A percentile compares a stretch with the other conserved stretches of the same genome.
phyloP scores from a whole-genome alignment of 2,888 invertebrate species.

The Patella ulyssiponensis region DNA sequence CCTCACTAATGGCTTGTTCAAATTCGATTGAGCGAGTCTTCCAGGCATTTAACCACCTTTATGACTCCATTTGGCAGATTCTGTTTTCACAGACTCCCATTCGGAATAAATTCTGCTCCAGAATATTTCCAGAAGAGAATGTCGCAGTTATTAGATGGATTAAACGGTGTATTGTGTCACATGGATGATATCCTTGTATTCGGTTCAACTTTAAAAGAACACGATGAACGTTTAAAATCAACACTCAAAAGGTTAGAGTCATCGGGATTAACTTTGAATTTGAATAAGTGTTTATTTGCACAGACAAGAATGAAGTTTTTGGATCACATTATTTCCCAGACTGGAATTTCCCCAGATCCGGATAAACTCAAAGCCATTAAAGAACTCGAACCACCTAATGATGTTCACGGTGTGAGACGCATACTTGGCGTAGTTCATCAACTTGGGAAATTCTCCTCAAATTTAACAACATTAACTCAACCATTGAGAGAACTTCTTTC shows the following conservation, averaged over 20 bases:
- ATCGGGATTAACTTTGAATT: slow-evolving; percentile 32
- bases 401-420: not conserved
- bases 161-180: slow-evolving; percentile 34
- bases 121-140: slow-evolving; percentile 71
- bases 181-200: slow-evolving; percentile 40
- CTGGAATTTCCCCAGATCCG: slow-evolving; percentile 31
- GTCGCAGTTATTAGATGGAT: slow-evolving; percentile 43
- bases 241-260: slow-evolving; percentile 18
- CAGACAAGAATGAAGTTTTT: slow-evolving; percentile 28
- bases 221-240: slow-evolving; percentile 23
- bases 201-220: slow-evolving; percentile 17
- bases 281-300: slow-evolving; percentile 36
- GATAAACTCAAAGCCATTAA: not conserved
- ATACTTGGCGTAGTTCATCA: not conserved
- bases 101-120: slow-evolving; percentile 65
- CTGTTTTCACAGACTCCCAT: slow-evolving; percentile 40
- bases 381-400: not conserved
- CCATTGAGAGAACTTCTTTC: not conserved
- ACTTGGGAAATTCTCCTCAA: not conserved
- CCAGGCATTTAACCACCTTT: slow-evolving; percentile 39
- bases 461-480: not conserved
- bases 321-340: slow-evolving; percentile 32
- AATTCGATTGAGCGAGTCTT: slow-evolving; percentile 22
- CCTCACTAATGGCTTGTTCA: too few species aligned
- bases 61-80: slow-evolving; percentile 45